Evolutionary conservation across 2,113 vertebrate species (phyloP).

Genomic region (Podarcis cretensis): DNA sequence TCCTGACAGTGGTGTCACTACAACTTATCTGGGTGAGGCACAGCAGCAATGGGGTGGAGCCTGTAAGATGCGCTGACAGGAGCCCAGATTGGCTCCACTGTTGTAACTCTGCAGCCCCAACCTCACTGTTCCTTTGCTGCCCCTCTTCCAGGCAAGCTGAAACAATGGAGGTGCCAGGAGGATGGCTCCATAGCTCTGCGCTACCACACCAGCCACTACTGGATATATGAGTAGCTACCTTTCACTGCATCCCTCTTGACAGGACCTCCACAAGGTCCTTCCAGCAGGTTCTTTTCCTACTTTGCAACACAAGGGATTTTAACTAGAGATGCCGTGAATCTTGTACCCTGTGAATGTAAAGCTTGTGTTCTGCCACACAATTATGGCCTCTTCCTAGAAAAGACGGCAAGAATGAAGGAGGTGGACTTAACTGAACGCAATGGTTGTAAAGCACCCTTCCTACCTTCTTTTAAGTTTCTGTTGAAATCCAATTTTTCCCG

Average conservation of each 20-base stretch:
- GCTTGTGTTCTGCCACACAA: not conserved
- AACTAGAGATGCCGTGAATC: not conserved
- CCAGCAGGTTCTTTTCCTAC: not conserved
- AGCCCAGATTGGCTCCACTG: too few species aligned
- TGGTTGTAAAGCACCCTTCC: not conserved
- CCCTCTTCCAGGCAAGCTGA: too few species aligned
- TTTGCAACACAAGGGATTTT: not conserved
- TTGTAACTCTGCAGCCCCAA: too few species aligned
- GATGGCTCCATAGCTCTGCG: too few species aligned
- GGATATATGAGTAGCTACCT: not conserved
- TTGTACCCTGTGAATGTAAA: not conserved
- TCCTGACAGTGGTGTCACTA: too few species aligned
- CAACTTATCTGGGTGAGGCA: too few species aligned
- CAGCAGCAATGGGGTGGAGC: too few species aligned
- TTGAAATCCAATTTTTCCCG: slow-evolving; percentile 84
- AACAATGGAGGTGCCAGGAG: too few species aligned
- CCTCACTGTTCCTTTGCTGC: too few species aligned
- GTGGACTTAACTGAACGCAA: not conserved
- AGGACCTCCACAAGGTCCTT: not conserved
- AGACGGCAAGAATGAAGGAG: not conserved
- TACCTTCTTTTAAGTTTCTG: slow-evolving; percentile 86
- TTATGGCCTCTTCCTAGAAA: not conserved
- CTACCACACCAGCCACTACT: too few species aligned
- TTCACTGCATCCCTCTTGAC: not conserved
- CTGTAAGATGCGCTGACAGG: too few species aligned